Conservation (phyloP, 2,797 vertebrate genomes). For the Luscinia megarhynchos region DNA sequence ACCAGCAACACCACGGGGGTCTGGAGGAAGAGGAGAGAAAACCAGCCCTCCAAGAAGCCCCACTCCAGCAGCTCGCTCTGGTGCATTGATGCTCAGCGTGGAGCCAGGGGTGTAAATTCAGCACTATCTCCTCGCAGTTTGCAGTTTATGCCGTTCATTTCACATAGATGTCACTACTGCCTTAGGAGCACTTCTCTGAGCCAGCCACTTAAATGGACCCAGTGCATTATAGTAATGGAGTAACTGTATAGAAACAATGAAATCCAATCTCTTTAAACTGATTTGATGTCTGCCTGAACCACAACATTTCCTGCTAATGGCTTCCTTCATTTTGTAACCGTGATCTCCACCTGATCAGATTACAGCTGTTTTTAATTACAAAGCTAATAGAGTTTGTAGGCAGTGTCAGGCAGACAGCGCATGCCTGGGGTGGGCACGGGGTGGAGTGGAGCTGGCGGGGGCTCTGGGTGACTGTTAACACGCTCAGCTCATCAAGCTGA, state of each 20-base stretch:
- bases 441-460: not conserved
- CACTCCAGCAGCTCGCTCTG: not conserved
- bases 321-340: conserved; percentile 94
- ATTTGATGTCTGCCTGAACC: conserved; percentile 88
- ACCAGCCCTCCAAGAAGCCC: not conserved
- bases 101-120: conserved; percentile 64
- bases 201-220: conserved; percentile 82
- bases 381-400: conserved; percentile 80
- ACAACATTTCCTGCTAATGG: conserved; percentile 90
- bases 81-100: conserved; percentile 6
- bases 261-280: conserved; percentile 89
- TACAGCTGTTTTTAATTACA: conserved; percentile 87
- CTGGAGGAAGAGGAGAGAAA: not conserved
- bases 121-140: not conserved
- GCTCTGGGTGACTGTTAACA: not conserved
- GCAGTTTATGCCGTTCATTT: conserved; percentile 62
- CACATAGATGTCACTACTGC: conserved; percentile 79
- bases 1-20: rapidly evolving
- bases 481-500: not conserved
- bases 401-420: conserved; percentile 68
- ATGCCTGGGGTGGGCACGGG: conserved; percentile 40
- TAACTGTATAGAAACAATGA: conserved; percentile 88
- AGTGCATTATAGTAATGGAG: conserved; percentile 90
- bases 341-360: conserved; percentile 87
- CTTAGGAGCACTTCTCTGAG: conserved; percentile 67